Base-by-base conservation (phyloP, 2,888 invertebrate species). In the Masnerella sp. region DNA sequence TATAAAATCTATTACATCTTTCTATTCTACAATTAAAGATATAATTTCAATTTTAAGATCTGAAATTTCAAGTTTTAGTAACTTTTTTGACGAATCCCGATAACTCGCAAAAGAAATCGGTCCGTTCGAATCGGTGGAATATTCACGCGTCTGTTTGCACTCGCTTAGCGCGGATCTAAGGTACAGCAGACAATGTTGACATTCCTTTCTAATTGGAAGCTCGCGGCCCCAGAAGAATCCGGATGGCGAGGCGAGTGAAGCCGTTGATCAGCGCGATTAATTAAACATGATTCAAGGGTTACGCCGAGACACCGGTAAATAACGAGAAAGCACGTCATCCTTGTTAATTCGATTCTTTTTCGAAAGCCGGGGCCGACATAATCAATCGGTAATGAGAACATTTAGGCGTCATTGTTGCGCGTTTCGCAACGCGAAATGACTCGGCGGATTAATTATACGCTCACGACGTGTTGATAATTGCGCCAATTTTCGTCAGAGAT, bases 151-250 rank as follows among this genome's bases (percentile, higher is more conserved):
- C 67, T 67, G 42, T 71, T 69, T 73, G 69, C 54, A 58, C 51
- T 25, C 30, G 17, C 40, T 12, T 49, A 9, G 34, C 42, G 14
- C 12, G 42, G 34, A 25, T 47, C 65, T 51, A 47, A 65, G 45
- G 15, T 40, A 25, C 56, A 11, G 9, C 51, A 58, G 28, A 58
- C 58, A 67, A 65, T 69, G 69, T 69, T 69, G 67, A 75, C 74
- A 74, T 81, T 79, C 73, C 78, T 80, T 78, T 77, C 78, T 79
- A 80, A 81, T 78, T 77, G 78, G 69, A 73, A 78, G 77, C 77
- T 77, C 69, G 75, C 70, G 74, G 70, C 72, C 42, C 38, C 62
- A 59, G 68, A 71, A 70, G 68, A 71, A 74, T 74, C 64, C 64
- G 49, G 32, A 14, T 14, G 25, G 43, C 36, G 49, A 45, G 30